A percentile compares a stretch with the other conserved stretches of the same genome.
These are phyloP conservation scores for Sebastes cheni DNA, from an alignment of 2,797 vertebrate genomes.

Conservation along the genomic window DNA sequence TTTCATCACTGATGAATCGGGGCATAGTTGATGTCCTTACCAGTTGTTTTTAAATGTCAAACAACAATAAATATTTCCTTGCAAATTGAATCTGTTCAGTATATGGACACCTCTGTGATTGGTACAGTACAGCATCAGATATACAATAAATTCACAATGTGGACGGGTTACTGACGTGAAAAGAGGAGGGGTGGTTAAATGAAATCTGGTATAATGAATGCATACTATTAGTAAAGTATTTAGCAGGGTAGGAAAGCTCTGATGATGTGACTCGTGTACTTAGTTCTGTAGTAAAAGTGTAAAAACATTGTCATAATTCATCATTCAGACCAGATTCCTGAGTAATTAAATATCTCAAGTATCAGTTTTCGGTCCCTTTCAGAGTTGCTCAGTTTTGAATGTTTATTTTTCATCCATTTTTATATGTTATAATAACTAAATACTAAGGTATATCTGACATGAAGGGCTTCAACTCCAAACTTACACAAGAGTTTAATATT, in stretches of 20 bases:
- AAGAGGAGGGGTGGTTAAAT: background rate
- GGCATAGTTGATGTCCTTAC: background rate
- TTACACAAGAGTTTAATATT: background rate
- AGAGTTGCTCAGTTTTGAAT: background rate
- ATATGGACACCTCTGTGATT: background rate
- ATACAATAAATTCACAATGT: background rate
- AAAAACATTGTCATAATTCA: background rate
- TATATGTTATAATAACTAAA: background rate
- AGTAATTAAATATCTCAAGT: background rate
- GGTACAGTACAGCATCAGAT: background rate
- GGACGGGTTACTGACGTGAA: background rate
- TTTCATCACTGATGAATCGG: background rate
- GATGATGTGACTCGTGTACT: background rate
- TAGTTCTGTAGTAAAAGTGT: background rate
- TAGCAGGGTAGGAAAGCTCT: background rate
- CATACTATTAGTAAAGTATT: background rate
- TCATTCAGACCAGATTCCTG: background rate
- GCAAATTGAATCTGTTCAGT: background rate
- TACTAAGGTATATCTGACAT: background rate
- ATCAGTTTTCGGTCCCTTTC: background rate
- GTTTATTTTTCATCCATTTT: background rate
- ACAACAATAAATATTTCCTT: background rate
- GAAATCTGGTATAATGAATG: accelerated
- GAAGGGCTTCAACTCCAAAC: background rate
- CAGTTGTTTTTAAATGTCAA: background rate